Conservation (phyloP, 1,140 invertebrate species). For the Zophobas morio region DNA sequence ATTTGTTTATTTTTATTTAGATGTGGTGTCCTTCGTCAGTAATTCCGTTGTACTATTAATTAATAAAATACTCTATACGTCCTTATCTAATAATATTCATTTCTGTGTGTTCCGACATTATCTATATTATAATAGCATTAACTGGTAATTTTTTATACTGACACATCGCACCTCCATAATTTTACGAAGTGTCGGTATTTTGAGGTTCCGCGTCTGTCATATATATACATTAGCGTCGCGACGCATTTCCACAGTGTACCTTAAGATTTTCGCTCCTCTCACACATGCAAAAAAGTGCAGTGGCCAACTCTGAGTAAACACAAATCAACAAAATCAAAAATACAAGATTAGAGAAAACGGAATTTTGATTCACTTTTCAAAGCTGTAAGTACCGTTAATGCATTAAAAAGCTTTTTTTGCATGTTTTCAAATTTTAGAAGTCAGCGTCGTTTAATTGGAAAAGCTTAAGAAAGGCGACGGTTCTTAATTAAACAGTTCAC, state of each 20-base stretch:
- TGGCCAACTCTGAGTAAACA: constrained; percentile 3
- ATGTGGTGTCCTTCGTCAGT: neutral
- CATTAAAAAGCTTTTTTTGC: neutral
- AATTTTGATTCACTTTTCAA: too few relatives aligned
- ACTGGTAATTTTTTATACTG: constrained; percentile 14
- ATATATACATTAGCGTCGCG: constrained; percentile 52
- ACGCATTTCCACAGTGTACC: constrained; percentile 46
- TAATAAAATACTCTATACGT: constrained; percentile 5
- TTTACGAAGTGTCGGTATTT: constrained; percentile 26
- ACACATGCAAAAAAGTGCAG: constrained; percentile 17
- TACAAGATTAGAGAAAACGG: neutral
- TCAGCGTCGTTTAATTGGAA: neutral
- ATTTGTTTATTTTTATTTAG: constrained; percentile 19
- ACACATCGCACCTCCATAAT: constrained; percentile 8
- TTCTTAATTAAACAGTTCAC: constrained; percentile 10
- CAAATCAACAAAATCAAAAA: constrained; percentile 1
- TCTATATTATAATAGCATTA: constrained; percentile 38
- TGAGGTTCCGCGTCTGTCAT: constrained; percentile 45
- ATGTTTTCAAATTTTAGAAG: neutral
- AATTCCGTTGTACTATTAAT: neutral
- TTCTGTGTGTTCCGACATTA: constrained; percentile 15
- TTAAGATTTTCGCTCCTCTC: constrained; percentile 38
- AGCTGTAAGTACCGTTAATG: too few relatives aligned
- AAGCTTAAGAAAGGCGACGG: neutral
- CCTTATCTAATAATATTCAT: constrained; percentile 22